Evolutionary conservation across 2,888 invertebrate genomes (phyloP).

Genomic region (Nomada flava): DNA sequence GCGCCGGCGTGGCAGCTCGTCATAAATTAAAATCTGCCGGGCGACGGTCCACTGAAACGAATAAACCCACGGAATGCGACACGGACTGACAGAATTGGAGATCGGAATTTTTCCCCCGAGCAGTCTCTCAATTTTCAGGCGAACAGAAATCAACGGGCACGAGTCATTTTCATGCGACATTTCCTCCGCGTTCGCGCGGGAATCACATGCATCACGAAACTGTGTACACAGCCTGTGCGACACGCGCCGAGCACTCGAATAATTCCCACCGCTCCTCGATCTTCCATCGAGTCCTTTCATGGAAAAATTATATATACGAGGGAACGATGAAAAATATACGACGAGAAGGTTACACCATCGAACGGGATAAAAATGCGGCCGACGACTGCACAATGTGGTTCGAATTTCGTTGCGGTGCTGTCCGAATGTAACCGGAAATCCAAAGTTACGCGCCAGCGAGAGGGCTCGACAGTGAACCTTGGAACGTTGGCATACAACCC

Average conservation of each 20-base stretch:
- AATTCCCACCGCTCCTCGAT: background rate
- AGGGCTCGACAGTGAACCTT: background rate
- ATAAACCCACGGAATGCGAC: slow-evolving; percentile 42
- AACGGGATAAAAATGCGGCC: slow-evolving; percentile 23
- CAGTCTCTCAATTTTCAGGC: slow-evolving; percentile 34
- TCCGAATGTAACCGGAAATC: slow-evolving; percentile 21
- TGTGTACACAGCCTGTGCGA: too few relatives aligned
- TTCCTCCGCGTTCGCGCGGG: slow-evolving; percentile 1
- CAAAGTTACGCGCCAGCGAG: slow-evolving; percentile 14
- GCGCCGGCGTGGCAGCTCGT: slow-evolving; percentile 33
- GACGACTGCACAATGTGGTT: background rate
- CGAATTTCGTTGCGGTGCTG: background rate
- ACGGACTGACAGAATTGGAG: slow-evolving; percentile 41
- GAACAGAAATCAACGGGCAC: slow-evolving; percentile 12
- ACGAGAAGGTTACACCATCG: background rate
- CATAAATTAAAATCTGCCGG: slow-evolving; percentile 66
- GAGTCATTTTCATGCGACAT: background rate
- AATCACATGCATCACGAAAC: slow-evolving; percentile 1
- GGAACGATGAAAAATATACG: background rate
- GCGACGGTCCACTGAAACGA: slow-evolving; percentile 46
- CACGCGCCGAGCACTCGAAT: too few relatives aligned
- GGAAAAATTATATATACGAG: background rate
- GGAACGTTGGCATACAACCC: background rate
- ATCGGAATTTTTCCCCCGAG: slow-evolving; percentile 47
- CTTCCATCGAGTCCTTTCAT: background rate